Conservation (phyloP, 2,888 invertebrate genomes). For the Heliconius erato region DNA sequence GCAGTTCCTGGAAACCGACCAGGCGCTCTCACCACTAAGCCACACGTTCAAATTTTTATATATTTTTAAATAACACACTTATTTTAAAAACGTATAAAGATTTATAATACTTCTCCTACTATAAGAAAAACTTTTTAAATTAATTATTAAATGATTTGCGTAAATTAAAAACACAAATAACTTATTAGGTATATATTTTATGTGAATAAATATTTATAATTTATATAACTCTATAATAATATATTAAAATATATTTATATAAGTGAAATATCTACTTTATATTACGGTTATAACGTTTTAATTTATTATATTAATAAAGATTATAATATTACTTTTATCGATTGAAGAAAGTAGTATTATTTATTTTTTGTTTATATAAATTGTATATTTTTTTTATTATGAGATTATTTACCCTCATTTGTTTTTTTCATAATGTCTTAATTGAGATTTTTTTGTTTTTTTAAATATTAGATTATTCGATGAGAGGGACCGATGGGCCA, state of each 20-base stretch:
- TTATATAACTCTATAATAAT: not conserved
- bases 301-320: not conserved
- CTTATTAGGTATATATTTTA: not conserved
- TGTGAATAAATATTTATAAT: not conserved
- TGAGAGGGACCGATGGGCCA: too few species aligned
- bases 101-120: not conserved
- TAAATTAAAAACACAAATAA: not conserved
- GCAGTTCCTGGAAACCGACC: too few species aligned
- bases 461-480: not conserved
- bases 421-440: not conserved
- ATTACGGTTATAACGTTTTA: not conserved
- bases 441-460: not conserved
- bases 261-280: not conserved
- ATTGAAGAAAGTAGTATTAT: constrained; percentile 1
- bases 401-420: not conserved
- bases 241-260: not conserved
- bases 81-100: too few species aligned
- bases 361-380: not conserved
- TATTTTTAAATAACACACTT: too few species aligned
- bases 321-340: not conserved
- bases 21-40: too few species aligned
- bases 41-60: too few species aligned
- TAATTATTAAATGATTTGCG: not conserved
- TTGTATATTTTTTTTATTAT: constrained; percentile 3
- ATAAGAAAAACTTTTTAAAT: not conserved